Evolutionary conservation across 2,888 invertebrate genomes (phyloP), one percentile per base, ranked within the genome.

Genomic region (Himalopsyche tibetana): DNA sequence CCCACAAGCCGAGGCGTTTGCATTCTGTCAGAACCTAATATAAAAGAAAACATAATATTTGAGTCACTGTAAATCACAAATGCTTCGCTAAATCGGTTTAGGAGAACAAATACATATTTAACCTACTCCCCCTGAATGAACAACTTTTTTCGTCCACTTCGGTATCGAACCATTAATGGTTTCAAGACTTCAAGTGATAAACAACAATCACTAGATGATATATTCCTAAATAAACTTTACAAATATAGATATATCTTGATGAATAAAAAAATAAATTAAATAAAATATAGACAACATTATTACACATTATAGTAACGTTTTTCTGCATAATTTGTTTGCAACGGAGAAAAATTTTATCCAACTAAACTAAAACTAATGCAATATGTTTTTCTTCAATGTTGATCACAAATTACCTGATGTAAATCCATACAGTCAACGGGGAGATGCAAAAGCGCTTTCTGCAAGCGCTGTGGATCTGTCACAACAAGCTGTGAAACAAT

Each of bases 401-500:
- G 80, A 79, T 38, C 11, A 55, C 19, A 42, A 94, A 91, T 95
- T 85, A 92, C 94, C 91, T 95, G 95, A 90, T 95, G 95, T 88
- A 96, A 93, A 90, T 96, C 95, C 82, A 96, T 90, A 86, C 94
- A 94, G 84, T 94, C 92, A 36, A 95, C 94, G 85, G 94, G 94
- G 88, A 95, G 91, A 85, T 94, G 93, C 69, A 95, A 93, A 85
- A 96, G 94, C 88, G 96, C 96, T 12, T 95, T 92, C 90, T 97
- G 96, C 81, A 97, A 94, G 15, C 95, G 93, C 82, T 94, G 93
- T 83, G 95, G 93, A 90, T 95, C 94, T 79, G 94, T 94, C 88
- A 94, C 94, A 9, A 94, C 93, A 88, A 96, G 94, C 85, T 95
- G 95, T 90, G 96, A 94, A 81, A 94, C 92, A 19, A 97, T 93